Evolutionary conservation across 1,140 invertebrate genomes (phyloP).

Genomic region (Sarcophaga peregrina): DNA sequence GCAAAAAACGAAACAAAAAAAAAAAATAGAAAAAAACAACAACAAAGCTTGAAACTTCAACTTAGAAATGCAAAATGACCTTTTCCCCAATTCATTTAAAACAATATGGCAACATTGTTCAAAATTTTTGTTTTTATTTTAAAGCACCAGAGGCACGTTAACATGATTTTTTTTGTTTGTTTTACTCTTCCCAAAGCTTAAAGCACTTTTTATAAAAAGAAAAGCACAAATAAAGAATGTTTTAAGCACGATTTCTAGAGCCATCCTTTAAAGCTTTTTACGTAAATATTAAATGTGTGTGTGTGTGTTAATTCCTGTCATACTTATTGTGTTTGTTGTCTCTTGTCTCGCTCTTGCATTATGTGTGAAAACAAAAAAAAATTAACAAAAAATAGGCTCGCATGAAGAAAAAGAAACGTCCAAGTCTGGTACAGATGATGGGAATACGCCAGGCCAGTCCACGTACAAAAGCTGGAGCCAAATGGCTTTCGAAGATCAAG

Average conservation of each 20-base stretch:
- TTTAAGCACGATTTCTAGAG: background rate
- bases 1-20: no score
- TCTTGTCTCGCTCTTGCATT: constrained; percentile 51
- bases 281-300: constrained; percentile 8
- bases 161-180: background rate
- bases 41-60: background rate
- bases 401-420: constrained; percentile 78
- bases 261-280: background rate
- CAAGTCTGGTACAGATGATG: constrained; percentile 84
- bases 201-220: constrained; percentile 6
- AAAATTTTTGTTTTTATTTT: constrained; percentile 27
- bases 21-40: constrained; percentile 29
- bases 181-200: background rate
- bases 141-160: constrained; percentile 28
- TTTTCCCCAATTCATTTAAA: constrained; percentile 67
- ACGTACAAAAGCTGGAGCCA: constrained; percentile 83
- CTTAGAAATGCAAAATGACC: constrained; percentile 50
- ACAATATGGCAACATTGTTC: constrained; percentile 62
- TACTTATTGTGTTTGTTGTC: constrained; percentile 45
- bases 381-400: constrained; percentile 67
- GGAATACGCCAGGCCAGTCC: constrained; percentile 81
- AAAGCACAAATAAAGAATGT: background rate
- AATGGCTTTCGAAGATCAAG: constrained; percentile 87
- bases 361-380: constrained; percentile 49
- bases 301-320: constrained; percentile 6